Base-by-base conservation (phyloP, 2,888 invertebrate species). In the Sminthurinus aureus region DNA sequence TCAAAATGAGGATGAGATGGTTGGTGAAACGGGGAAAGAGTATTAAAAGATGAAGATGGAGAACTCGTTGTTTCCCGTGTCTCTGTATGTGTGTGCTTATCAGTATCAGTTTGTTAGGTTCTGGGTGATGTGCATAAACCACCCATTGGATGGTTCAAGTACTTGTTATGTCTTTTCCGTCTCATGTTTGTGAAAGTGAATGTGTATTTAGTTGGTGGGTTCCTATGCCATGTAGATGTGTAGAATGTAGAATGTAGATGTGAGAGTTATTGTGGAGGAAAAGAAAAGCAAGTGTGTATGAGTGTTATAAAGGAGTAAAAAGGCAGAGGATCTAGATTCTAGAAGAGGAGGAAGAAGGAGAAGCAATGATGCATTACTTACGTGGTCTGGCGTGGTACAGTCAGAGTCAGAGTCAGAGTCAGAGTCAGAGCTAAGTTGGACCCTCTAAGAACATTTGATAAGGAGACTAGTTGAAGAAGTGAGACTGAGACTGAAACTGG, bases 371-470 rank as follows among this genome's bases (percentile, higher is more conserved):
- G 82, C 82, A 82, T 82, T 82, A 82, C 82, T 82, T 75, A 58
- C 58, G 82, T 82, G 82, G 82, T 82, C 82, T 82, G 82, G 82
- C 76, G 50, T 38, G 66, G 82, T 73, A 73, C 81, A 52, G 81
- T 6, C 38, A 38, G 38, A n/a, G n/a, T n/a, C n/a, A n/a, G n/a
- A n/a, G n/a, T n/a, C n/a, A n/a, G n/a, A n/a, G n/a, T n/a, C n/a
- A n/a, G 38, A 38, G 38, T 38, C 6, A 6, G 38, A 4, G 1
- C 77, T 51, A 69, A 69, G 79, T 82, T 83, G 85, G 86, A 87
- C 85, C 85, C 85, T 85, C 85, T 84, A 83, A 85, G 85, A 85
- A 83, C 81, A 83, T 85, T 84, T 85, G 86, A 87, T 87, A 87
- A 87, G 85, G 69, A 66, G 71, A 79, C 76, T 80, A 75, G 80